Percentiles rank a stretch among this genome's conserved stretches.
Conservation (phyloP, 1,140 invertebrate species). For the Aradophagus sp. region DNA sequence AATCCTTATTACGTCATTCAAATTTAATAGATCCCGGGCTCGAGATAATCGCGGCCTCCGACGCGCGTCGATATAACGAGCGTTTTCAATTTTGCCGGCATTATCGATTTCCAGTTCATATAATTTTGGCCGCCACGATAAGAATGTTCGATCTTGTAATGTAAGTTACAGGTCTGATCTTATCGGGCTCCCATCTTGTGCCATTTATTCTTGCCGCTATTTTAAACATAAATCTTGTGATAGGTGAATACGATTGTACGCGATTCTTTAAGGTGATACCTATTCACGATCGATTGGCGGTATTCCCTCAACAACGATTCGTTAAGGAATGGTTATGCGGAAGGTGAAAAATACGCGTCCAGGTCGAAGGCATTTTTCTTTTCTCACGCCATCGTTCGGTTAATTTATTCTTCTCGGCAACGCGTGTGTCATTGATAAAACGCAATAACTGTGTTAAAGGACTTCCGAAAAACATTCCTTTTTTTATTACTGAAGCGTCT, state of each 20-base stretch:
- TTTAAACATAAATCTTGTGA: slow-evolving; percentile 20
- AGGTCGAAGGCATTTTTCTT: too few species aligned
- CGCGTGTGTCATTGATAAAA: too few species aligned
- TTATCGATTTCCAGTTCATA: slow-evolving; percentile 4
- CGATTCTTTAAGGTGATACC: slow-evolving; percentile 23
- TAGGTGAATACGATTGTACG: slow-evolving; percentile 19
- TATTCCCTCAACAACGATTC: slow-evolving; percentile 6
- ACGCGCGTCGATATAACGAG: not conserved
- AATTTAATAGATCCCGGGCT: too few species aligned
- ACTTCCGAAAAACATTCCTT: too few species aligned
- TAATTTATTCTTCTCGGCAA: too few species aligned
- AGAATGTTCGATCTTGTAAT: slow-evolving; percentile 23
- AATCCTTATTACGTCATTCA: not conserved
- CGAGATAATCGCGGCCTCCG: too few species aligned
- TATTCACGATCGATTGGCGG: slow-evolving; percentile 30
- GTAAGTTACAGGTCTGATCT: slow-evolving; percentile 2
- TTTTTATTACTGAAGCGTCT: too few species aligned
- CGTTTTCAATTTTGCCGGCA: slow-evolving; percentile 10
- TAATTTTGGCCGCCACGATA: slow-evolving; percentile 3
- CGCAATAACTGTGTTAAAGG: too few species aligned
- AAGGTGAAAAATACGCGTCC: too few species aligned
- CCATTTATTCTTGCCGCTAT: slow-evolving; percentile 19
- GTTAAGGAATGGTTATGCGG: slow-evolving; percentile 2
- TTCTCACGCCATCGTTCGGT: too few species aligned
- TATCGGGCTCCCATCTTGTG: slow-evolving; percentile 18